phyloP scores from a whole-genome alignment of 2,888 invertebrate species.

The Leptura quadrifasciata region DNA sequence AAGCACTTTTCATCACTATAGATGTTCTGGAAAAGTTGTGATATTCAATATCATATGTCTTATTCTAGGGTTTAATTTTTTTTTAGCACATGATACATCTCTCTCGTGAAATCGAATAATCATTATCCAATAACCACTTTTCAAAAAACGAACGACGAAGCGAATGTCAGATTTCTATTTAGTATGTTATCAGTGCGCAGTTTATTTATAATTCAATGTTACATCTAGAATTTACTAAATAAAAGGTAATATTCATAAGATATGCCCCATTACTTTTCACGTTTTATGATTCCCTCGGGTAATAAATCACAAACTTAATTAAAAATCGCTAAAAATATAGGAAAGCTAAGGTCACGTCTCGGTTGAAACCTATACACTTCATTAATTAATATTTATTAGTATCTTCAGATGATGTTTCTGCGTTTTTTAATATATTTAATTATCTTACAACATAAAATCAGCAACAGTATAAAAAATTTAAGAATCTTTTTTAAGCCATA shows the following conservation, averaged over 20 bases:
- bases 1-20: no score
- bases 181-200: neutral
- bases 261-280: neutral
- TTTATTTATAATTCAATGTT: neutral
- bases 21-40: no score
- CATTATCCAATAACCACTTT: no score
- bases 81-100: no score
- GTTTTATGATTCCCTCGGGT: neutral
- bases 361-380: neutral
- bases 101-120: no score
- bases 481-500: no score
- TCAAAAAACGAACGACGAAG: no score
- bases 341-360: neutral
- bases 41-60: no score
- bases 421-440: neutral
- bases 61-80: no score
- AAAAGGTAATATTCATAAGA: neutral
- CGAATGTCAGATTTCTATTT: no score
- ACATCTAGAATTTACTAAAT: neutral
- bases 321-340: conserved; percentile 2
- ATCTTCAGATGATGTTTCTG: neutral
- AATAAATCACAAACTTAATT: conserved; percentile 7
- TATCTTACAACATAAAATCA: no score
- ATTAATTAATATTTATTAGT: neutral
- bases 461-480: no score